Conservation (phyloP, 2,797 vertebrate species). For the Galaxias olidus region DNA sequence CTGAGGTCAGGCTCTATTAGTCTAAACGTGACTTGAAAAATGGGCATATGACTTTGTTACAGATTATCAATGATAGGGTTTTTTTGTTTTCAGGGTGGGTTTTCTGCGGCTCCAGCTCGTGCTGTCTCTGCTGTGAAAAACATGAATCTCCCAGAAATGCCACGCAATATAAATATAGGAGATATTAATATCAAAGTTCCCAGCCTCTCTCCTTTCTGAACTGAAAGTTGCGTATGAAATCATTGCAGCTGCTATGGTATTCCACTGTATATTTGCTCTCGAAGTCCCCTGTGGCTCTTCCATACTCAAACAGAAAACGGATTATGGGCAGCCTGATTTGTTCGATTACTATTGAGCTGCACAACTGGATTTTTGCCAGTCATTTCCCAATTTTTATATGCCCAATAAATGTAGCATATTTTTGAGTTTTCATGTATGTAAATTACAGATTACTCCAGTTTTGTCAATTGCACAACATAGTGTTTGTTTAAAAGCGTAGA, state of each 20-base stretch:
- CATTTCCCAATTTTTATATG: conserved; percentile 15
- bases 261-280: conserved; percentile 21
- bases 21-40: not conserved
- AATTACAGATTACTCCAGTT: conserved; percentile 33
- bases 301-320: no score
- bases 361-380: conserved; percentile 22
- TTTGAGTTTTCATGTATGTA: conserved; percentile 24
- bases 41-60: no score
- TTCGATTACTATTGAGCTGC: conserved; percentile 20
- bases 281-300: no score
- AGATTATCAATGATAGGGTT: not conserved
- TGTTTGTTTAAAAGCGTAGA: not conserved
- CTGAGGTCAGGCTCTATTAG: conserved; percentile 77
- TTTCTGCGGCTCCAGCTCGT: conserved; percentile 88
- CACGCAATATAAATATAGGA: conserved; percentile 93
- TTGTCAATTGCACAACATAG: conserved; percentile 51
- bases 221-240: conserved; percentile 13
- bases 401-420: conserved; percentile 12
- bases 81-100: conserved; percentile 77
- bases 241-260: not conserved
- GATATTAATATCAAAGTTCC: conserved; percentile 97
- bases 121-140: conserved; percentile 93
- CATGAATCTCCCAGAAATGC: conserved; percentile 94
- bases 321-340: conserved; percentile 33
- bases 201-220: conserved; percentile 87